Percentiles rank a stretch among this genome's conserved stretches.
Evolutionary conservation across 2,888 invertebrate species (phyloP).

Genomic region (Dicyrtomina minuta): DNA sequence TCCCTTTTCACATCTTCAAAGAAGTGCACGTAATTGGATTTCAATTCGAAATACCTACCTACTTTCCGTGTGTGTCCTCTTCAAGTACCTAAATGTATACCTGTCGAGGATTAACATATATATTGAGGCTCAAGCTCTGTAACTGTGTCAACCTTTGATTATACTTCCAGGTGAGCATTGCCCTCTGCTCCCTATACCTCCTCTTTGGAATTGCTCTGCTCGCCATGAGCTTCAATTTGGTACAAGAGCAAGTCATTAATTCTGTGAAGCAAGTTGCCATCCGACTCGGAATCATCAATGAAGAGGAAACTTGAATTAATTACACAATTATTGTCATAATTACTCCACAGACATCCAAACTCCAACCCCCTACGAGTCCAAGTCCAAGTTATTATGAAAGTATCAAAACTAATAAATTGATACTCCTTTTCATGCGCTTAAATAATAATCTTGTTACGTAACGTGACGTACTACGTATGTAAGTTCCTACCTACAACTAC

Average conservation of each 20-base stretch:
- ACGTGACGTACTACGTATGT: too few species aligned
- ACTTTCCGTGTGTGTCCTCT: too few species aligned
- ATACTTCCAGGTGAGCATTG: slow-evolving; percentile 65
- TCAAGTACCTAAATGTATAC: too few species aligned
- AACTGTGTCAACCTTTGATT: too few species aligned
- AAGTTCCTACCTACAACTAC: too few species aligned
- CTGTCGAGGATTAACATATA: too few species aligned
- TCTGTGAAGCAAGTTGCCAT: slow-evolving; percentile 84
- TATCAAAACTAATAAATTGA: not conserved
- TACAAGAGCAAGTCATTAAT: slow-evolving; percentile 89
- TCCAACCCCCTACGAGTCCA: not conserved
- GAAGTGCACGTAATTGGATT: too few species aligned
- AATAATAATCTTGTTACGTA: not conserved
- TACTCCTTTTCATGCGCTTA: slow-evolving; percentile 5
- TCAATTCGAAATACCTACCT: too few species aligned
- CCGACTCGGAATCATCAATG: slow-evolving; percentile 82
- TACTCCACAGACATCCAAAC: too few species aligned
- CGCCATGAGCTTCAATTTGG: slow-evolving; percentile 95
- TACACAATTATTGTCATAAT: too few species aligned
- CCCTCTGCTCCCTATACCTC: slow-evolving; percentile 86
- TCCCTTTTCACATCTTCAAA: too few species aligned
- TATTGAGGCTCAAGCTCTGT: slow-evolving; percentile 51
- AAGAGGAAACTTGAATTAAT: slow-evolving; percentile 60
- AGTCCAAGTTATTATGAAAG: too few species aligned
- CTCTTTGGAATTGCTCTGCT: slow-evolving; percentile 90